These are phyloP conservation scores for Megalopta genalis DNA, from an alignment of 1,140 invertebrate genomes.

Conservation along the genomic window DNA sequence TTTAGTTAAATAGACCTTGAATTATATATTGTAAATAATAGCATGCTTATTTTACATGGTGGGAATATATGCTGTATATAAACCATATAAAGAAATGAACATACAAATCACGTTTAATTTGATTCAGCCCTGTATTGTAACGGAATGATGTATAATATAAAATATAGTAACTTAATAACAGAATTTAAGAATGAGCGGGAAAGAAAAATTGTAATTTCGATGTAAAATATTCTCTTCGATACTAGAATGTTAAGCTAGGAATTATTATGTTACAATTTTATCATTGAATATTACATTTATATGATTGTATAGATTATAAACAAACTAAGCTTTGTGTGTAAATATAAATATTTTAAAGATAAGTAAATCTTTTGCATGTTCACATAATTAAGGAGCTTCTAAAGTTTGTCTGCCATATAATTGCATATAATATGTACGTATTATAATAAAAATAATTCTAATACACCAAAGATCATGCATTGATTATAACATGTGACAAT, in stretches of 20 bases:
- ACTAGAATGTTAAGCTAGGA: constrained; percentile 75
- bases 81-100: constrained; percentile 60
- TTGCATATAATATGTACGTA: constrained; percentile 50
- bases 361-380: constrained; percentile 73
- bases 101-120: constrained; percentile 66
- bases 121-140: constrained; percentile 72
- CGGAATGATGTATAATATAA: constrained; percentile 75
- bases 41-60: constrained; percentile 71
- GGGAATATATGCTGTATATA: constrained; percentile 65
- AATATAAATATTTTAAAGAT: constrained; percentile 75
- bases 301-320: constrained; percentile 79
- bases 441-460: constrained; percentile 47
- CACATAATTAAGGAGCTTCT: constrained; percentile 74
- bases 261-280: constrained; percentile 79
- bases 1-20: constrained; percentile 61
- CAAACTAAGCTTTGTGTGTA: constrained; percentile 76
- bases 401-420: constrained; percentile 68
- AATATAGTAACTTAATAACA: constrained; percentile 68
- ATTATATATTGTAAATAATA: constrained; percentile 74
- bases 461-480: constrained; percentile 62
- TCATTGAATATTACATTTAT: constrained; percentile 77
- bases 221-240: constrained; percentile 80
- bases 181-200: constrained; percentile 50
- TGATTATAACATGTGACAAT: constrained; percentile 39
- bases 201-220: constrained; percentile 77